phyloP scores from a whole-genome alignment of 2,797 vertebrate species.

The Acomys russatus region DNA sequence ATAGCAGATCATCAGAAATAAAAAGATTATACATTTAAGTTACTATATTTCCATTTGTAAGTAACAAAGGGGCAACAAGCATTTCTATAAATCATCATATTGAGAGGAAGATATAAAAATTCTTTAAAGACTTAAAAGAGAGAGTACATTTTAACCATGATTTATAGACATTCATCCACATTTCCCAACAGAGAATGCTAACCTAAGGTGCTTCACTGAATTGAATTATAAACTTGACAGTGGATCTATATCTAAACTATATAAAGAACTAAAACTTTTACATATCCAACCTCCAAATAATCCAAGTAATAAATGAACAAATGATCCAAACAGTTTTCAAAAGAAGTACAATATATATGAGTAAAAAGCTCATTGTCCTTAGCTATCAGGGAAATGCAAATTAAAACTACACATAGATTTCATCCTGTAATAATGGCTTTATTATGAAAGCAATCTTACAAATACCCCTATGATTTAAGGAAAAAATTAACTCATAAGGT shows the following conservation, averaged over 20 bases:
- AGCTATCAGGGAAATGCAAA: neutral
- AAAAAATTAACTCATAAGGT: neutral
- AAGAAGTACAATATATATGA: neutral
- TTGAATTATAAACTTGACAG: neutral
- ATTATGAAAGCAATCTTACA: neutral
- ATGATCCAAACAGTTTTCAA: neutral
- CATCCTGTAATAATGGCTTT: neutral
- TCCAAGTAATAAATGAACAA: neutral
- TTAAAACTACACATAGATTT: neutral
- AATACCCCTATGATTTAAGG: neutral
- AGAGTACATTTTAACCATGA: neutral
- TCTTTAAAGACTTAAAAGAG: slow-evolving; percentile 17
- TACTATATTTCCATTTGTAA: slow-evolving; percentile 7
- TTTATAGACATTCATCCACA: neutral
- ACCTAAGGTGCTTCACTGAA: slow-evolving; percentile 33
- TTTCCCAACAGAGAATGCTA: slow-evolving; percentile 51
- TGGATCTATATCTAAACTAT: neutral
- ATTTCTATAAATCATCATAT: slow-evolving; percentile 39
- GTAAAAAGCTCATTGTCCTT: neutral
- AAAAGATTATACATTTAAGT: slow-evolving; percentile 3
- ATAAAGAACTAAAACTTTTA: neutral
- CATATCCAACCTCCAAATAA: neutral
- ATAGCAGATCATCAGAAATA: slow-evolving; percentile 53
- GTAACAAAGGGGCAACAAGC: slow-evolving; percentile 14
- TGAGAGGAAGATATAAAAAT: slow-evolving; percentile 19